Evolutionary conservation across 2,113 vertebrate species (phyloP).

Genomic region (Capreolus pygargus): DNA sequence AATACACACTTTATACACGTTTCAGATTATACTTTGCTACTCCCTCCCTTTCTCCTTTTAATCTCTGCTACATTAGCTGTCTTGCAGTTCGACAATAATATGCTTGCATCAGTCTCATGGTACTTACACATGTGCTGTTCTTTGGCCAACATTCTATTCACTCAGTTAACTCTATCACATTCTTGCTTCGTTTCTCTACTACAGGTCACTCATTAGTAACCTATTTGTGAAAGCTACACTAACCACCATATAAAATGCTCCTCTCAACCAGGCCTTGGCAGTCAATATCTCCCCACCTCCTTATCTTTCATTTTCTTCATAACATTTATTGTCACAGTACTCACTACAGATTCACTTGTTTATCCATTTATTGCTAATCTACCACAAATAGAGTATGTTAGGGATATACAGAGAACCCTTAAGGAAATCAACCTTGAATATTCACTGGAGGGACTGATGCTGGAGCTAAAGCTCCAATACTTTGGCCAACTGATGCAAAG

Average conservation of each 20-base stretch:
- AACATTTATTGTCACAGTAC: neutral
- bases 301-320: neutral
- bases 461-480: neutral
- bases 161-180: neutral
- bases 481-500: neutral
- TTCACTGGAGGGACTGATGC: neutral
- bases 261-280: accelerated
- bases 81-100: neutral
- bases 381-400: neutral
- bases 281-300: too few species aligned
- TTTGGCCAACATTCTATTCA: neutral
- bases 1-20: accelerated
- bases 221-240: neutral
- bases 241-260: neutral
- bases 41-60: neutral
- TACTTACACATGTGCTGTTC: neutral
- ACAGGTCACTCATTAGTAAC: neutral
- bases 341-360: neutral
- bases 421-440: neutral
- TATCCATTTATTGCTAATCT: neutral
- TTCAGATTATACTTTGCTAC: neutral
- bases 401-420: neutral
- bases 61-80: neutral
- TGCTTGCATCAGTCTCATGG: neutral
- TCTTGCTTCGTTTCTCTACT: neutral